phyloP scores from a whole-genome alignment of 2,797 vertebrate species.

The Sebastes taczanowskii region DNA sequence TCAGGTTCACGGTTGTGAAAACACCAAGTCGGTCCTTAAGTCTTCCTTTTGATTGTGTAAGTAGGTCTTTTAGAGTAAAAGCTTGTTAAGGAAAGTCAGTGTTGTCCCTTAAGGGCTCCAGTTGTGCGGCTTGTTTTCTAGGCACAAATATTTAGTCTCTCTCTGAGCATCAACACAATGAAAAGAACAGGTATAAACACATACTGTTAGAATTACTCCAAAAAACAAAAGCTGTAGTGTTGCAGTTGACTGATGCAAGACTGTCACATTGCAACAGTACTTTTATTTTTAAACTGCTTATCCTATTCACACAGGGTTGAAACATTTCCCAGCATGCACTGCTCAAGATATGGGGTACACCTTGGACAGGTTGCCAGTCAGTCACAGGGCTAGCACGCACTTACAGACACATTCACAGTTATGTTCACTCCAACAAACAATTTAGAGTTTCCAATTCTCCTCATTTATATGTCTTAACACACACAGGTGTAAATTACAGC shows the following conservation, averaged over 20 bases:
- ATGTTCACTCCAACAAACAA: not conserved
- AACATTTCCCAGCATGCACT: constrained; percentile 7
- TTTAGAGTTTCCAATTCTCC: not conserved
- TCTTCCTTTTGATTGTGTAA: constrained; percentile 48
- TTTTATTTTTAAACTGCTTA: not conserved
- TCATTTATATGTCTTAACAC: not conserved
- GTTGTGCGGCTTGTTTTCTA: constrained; percentile 5
- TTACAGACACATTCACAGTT: not conserved
- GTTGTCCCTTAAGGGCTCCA: not conserved
- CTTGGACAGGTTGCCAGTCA: not conserved
- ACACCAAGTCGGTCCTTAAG: constrained; percentile 54
- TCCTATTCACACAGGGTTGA: not conserved
- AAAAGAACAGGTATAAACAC: not conserved
- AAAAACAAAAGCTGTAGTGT: not conserved
- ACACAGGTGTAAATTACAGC: not conserved
- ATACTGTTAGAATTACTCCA: not conserved
- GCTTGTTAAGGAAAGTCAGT: not conserved
- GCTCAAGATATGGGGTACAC: not conserved
- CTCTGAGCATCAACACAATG: constrained; percentile 10
- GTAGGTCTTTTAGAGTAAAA: constrained; percentile 32
- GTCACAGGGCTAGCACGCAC: not conserved
- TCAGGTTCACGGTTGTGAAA: constrained; percentile 63
- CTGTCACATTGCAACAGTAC: not conserved
- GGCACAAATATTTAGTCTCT: not conserved
- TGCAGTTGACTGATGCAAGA: not conserved